Percentiles rank a stretch among this genome's conserved stretches.
Evolutionary conservation across 2,797 vertebrate genomes (phyloP).

Genomic region (Numenius phaeopus): DNA sequence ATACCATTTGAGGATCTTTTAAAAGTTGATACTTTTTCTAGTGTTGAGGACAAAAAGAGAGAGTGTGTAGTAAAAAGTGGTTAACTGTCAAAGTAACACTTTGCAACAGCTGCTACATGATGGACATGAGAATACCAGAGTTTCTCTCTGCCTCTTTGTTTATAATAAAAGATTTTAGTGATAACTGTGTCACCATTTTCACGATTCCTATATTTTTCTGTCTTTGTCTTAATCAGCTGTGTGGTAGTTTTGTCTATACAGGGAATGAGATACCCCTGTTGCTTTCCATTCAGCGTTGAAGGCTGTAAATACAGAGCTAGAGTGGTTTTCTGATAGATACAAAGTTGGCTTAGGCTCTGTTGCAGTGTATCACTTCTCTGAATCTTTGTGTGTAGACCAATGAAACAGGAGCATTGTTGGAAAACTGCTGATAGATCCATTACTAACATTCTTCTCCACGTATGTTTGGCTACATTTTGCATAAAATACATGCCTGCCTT

Average conservation of each 20-base stretch:
- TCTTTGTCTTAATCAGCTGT: neutral
- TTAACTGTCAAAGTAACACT: neutral
- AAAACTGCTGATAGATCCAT: neutral
- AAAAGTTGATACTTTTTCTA: neutral
- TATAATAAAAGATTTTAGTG: neutral
- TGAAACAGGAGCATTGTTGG: neutral
- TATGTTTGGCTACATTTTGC: neutral
- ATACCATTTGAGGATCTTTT: neutral
- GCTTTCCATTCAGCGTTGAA: neutral
- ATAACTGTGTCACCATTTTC: neutral
- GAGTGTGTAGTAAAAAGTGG: neutral
- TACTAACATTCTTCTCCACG: neutral
- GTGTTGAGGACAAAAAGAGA: neutral
- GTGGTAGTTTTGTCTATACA: neutral
- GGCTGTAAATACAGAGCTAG: neutral
- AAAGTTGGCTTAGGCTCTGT: neutral
- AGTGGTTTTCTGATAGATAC: neutral
- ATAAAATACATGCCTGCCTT: neutral
- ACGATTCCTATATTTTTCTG: neutral
- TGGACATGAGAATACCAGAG: neutral
- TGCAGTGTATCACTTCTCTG: neutral
- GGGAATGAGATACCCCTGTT: neutral
- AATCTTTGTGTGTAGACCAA: neutral
- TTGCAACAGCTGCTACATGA: neutral
- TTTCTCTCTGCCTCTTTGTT: neutral